Conservation (phyloP, 2,797 vertebrate species). For the Gobio occitaniae region DNA sequence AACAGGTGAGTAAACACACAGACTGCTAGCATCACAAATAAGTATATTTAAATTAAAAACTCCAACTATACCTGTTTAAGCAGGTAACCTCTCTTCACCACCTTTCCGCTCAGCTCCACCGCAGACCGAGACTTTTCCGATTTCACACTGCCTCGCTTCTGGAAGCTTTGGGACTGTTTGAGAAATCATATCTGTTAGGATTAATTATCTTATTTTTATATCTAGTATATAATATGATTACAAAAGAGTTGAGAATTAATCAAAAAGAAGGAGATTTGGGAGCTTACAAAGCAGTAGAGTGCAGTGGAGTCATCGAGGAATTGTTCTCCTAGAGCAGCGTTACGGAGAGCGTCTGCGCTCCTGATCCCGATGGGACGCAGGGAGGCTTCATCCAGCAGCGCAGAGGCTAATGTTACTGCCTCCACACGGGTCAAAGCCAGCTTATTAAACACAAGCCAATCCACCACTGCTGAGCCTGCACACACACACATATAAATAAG, state of each 20-base stretch:
- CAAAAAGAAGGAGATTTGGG: not conserved
- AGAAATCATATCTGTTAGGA: slow-evolving; percentile 11
- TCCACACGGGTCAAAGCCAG: slow-evolving; percentile 85
- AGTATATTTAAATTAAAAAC: not conserved
- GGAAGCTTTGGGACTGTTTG: slow-evolving; percentile 84
- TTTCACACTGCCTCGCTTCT: slow-evolving; percentile 82
- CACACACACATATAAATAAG: not conserved
- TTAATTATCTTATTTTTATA: not conserved
- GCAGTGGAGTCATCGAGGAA: slow-evolving; percentile 92
- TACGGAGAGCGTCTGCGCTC: slow-evolving; percentile 83
- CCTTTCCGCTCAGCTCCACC: slow-evolving; percentile 87
- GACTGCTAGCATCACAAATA: not conserved
- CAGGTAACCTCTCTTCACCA: slow-evolving; percentile 91
- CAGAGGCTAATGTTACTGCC: slow-evolving; percentile 86
- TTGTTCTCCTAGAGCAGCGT: slow-evolving; percentile 81
- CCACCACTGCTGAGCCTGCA: slow-evolving; percentile 89
- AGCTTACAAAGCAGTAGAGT: slow-evolving; percentile 87
- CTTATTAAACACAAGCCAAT: slow-evolving; percentile 91
- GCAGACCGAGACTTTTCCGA: slow-evolving; percentile 82
- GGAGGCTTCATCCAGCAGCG: slow-evolving; percentile 90
- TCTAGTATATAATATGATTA: not conserved
- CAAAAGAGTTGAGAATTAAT: not conserved
- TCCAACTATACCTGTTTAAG: slow-evolving; percentile 87
- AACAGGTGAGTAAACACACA: not conserved
- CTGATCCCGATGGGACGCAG: slow-evolving; percentile 83